These are phyloP conservation scores for Scaptodrosophila latifasciaeformis DNA, from an alignment of 2,888 invertebrate genomes.

Conservation along the genomic window DNA sequence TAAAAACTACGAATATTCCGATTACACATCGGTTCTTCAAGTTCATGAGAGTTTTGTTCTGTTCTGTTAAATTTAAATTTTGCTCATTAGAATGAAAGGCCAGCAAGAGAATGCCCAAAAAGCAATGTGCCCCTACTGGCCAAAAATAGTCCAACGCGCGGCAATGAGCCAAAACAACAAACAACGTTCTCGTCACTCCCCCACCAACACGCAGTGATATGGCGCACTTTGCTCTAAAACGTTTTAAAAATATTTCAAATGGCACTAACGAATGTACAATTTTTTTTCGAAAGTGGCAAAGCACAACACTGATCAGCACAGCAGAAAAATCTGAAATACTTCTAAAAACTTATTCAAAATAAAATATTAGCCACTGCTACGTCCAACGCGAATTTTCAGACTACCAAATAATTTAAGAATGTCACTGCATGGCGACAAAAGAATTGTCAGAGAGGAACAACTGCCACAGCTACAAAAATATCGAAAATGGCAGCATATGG, in stretches of 20 bases:
- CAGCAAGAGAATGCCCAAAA: conserved; percentile 9
- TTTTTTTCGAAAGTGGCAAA: conserved; percentile 17
- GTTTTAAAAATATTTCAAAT: conserved; percentile 28
- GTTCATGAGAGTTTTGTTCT: conserved; percentile 60
- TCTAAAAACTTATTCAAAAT: no score
- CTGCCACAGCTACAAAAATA: conserved; percentile 30
- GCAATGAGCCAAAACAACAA: conserved; percentile 54
- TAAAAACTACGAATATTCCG: no score
- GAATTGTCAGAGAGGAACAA: no score
- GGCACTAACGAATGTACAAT: no score
- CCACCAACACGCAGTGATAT: no score
- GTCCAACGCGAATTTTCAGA: conserved; percentile 53
- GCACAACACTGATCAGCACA: no score
- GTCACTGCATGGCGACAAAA: conserved; percentile 41
- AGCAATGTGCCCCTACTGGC: conserved; percentile 40
- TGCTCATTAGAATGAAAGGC: no score
- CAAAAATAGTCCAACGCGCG: conserved; percentile 59
- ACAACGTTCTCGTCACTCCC: conserved; percentile 10
- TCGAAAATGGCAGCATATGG: no score
- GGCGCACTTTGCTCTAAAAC: conserved; percentile 19
- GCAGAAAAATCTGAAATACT: no score
- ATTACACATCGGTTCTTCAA: no score
- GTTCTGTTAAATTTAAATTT: no score
- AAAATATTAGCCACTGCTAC: conserved; percentile 28
- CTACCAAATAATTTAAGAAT: conserved; percentile 37